Conservation (phyloP, 1,140 invertebrate genomes). For the Mactra quadrangularis region DNA sequence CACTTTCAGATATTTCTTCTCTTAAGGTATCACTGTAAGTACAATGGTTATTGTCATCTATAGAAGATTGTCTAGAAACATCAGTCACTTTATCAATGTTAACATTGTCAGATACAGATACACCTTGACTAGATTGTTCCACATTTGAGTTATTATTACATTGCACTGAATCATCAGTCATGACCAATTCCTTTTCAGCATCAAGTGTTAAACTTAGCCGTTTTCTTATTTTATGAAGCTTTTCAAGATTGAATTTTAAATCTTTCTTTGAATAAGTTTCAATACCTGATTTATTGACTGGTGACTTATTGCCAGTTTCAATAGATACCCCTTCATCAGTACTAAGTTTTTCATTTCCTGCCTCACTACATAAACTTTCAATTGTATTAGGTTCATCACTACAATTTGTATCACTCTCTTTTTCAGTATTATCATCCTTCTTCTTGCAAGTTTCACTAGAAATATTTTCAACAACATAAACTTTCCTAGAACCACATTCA, state of each 20-base stretch:
- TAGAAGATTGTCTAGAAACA: too few species aligned
- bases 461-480: too few species aligned
- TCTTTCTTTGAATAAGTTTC: neutral
- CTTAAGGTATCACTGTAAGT: too few species aligned
- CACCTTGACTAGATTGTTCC: neutral
- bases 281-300: neutral
- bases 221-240: neutral
- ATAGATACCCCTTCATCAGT: neutral
- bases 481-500: too few species aligned
- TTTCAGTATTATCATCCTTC: too few species aligned
- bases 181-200: slow-evolving; percentile 1
- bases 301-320: neutral
- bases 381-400: too few species aligned
- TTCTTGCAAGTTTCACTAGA: too few species aligned
- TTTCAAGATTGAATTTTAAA: neutral
- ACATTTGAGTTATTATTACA: neutral
- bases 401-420: too few species aligned
- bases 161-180: neutral
- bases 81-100: too few species aligned
- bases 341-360: too few species aligned
- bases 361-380: too few species aligned
- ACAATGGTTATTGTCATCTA: too few species aligned
- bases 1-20: neutral
- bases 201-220: neutral
- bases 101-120: neutral